A percentile compares a stretch with the other conserved stretches of the same genome.
Conservation (phyloP, 1,140 invertebrate genomes). For the Nasonia longicornis region DNA sequence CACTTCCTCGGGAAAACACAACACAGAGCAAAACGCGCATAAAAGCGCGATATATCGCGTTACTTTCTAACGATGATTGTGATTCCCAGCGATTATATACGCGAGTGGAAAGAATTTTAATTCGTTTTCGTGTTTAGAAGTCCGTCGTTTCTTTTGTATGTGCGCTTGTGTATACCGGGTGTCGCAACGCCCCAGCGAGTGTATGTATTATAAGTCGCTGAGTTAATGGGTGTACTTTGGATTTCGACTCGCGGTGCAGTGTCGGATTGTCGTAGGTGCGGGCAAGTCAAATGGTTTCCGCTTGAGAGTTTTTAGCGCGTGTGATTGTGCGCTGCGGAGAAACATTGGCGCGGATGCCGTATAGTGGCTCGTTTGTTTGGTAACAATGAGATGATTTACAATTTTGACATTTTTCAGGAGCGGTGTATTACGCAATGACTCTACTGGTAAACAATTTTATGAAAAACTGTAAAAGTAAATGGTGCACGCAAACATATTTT, state of each 20-base stretch:
- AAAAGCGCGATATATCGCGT: conserved; percentile 27
- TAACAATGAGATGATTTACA: conserved; percentile 1
- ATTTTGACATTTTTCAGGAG: not conserved
- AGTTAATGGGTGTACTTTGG: conserved; percentile 1
- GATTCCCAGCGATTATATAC: conserved; percentile 26
- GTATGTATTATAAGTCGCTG: not conserved
- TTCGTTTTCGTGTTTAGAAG: conserved; percentile 31
- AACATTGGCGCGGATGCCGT: not conserved
- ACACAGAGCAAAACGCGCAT: not conserved
- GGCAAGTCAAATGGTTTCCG: not conserved
- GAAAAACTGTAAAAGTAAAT: not conserved
- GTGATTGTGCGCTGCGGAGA: not conserved
- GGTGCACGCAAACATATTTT: not conserved
- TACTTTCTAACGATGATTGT: conserved; percentile 42
- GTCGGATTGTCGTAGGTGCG: not conserved
- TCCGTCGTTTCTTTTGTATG: conserved; percentile 8
- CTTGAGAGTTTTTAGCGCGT: not conserved
- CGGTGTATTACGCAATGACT: not conserved
- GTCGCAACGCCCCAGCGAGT: not conserved
- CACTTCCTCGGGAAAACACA: not conserved
- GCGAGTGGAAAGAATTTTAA: conserved; percentile 30
- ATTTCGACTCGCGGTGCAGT: not conserved
- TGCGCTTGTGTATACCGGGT: not conserved
- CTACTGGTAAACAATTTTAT: no score
- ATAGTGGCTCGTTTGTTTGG: not conserved